Evolutionary conservation across 2,888 invertebrate species (phyloP), one percentile per base, ranked within the genome.

Genomic region (Metalampra italica): DNA sequence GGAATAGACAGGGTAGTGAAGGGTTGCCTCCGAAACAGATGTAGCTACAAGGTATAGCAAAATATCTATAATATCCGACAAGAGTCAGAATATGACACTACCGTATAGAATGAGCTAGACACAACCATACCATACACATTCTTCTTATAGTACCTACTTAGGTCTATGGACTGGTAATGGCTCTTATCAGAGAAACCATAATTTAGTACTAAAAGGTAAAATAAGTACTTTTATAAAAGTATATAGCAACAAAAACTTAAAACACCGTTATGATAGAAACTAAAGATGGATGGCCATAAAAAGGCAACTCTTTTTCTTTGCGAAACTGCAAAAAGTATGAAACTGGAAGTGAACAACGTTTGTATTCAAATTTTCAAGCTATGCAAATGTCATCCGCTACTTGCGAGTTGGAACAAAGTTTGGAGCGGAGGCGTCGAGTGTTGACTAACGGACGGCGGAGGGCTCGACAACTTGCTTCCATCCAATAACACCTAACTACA

Each of bases 361-460:
- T 49, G 54, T 53, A 56, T 53, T 56, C 58, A 60, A 64, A 64
- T 62, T 61, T 59, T 60, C 56, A 63, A 67, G 61, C 66, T 61
- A 60, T 64, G 66, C 60, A 59, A 68, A 69, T 62, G 54, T 49
- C 47, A 56, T 54, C 51, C 57, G 51, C 51, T 64, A 59, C 53
- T 64, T 59, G 58, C 58, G 55, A 46, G 43, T 46, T 43, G 40
- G 37, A 30, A 36, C 34, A 38, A 44, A 49, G 48, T 47, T 47
- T 14, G 34, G 12, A n/a, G 46, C 34, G n/a, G 42, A 29, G 41
- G 12, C 44, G 15, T 43, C 46, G 36, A 38, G 45, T 42, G 45
- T 42, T 46, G 43, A 50, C 49, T 47, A 49, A 47, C 49, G 45
- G 47, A 39, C 51, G 38, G 38, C 44, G 11, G n/a, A 14, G 44